Evolutionary conservation across 2,797 vertebrate genomes (phyloP), one percentile per base, ranked within the genome.

Genomic region (Phrynocephalus guinanensis): DNA sequence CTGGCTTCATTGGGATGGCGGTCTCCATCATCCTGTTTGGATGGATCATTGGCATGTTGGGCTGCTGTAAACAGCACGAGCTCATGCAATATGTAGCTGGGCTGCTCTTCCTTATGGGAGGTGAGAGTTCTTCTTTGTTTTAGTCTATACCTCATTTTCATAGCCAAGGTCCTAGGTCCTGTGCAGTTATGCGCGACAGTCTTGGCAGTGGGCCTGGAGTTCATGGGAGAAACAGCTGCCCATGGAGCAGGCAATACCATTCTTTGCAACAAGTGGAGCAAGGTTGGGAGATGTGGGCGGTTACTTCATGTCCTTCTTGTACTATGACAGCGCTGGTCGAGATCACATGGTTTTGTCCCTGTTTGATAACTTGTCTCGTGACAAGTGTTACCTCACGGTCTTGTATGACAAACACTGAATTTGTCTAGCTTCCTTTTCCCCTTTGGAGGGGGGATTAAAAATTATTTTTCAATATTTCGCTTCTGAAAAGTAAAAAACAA

Each of bases 51-150:
- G 98, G 98, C 86, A 97, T 98, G 93, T 96, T 99, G 96, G 98
- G 98, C 93, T 98, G 98, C 97, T 98, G 98, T 95, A 98, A 98
- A 93, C 97, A 98, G 96, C 98, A 98, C 95, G 98, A 98, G 95
- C 98, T 99, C 95, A 99, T 99, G 98, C 98, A 98, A 96, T 99
- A 99, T 73, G 98, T 99, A 96, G 98, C 98, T 87, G 98, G 98
- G 91, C 97, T 99, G 94, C 98, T 99, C 94, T 98, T 99, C 96
- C 98, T 99, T 94, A 99, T 99, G 98, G 98, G 98, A 98, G 98
- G 98, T 99, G 97, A 98, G 97, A 93, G 91, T 0, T 0, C 78
- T 91, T 85, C 67, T 68, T 66, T 77, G 44, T 82, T 81, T 24
- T 91, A 24, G n/a, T 91, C 75, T n/a, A 90, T 71, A 71, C n/a